Conservation (phyloP, 2,888 invertebrate species). For the Synergus umbraculus region DNA sequence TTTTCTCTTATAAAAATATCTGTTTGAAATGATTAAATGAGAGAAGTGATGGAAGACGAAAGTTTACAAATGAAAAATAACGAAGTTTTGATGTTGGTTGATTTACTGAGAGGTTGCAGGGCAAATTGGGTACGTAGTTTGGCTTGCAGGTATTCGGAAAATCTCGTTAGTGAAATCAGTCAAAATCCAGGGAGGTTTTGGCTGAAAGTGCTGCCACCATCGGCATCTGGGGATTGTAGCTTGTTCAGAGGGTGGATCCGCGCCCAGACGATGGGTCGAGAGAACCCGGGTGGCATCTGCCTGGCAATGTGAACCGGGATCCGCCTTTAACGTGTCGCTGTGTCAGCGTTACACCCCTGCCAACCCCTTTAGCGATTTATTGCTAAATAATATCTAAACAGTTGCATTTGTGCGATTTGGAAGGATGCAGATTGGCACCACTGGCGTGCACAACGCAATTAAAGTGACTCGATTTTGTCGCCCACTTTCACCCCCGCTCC, state of each 20-base stretch:
- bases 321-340: constrained; percentile 76
- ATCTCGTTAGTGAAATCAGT: constrained; percentile 34
- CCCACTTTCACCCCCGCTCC: constrained; percentile 40
- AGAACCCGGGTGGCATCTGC: constrained; percentile 55
- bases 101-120: not conserved
- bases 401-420: constrained; percentile 55
- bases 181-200: constrained; percentile 39
- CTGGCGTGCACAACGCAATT: constrained; percentile 29
- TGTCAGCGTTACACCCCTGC: constrained; percentile 73
- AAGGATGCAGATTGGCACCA: constrained; percentile 52
- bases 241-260: constrained; percentile 52
- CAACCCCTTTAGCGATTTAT: constrained; percentile 69
- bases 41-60: not conserved
- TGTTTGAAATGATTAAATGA: too few relatives aligned
- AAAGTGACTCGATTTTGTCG: constrained; percentile 46
- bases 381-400: constrained; percentile 75
- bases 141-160: not conserved
- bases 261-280: constrained; percentile 53
- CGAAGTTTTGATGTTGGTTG: not conserved
- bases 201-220: constrained; percentile 49
- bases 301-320: constrained; percentile 64
- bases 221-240: constrained; percentile 49
- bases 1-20: too few relatives aligned
- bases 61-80: not conserved
- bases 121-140: constrained; percentile 14